Base-by-base conservation (phyloP, 2,888 invertebrate genomes). In the Sinelater perroti region DNA sequence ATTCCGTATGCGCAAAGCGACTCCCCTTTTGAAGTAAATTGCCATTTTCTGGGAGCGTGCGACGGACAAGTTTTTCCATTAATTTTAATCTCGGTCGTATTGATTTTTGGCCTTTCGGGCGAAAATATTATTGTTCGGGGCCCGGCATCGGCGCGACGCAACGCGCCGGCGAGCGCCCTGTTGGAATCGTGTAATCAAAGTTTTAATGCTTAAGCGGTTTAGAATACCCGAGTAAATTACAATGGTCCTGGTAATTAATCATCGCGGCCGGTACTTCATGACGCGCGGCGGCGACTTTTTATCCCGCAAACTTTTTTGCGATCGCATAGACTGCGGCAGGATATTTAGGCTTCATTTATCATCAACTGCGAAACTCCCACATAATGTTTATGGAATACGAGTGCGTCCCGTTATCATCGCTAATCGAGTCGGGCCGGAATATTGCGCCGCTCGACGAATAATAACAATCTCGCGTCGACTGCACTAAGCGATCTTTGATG, bases 311-410 rank as follows among this genome's bases (percentile, higher is more conserved):
- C 53, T 17, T 59, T 54, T 59, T 59, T 53, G 38, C 50, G 54
- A 59, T 55, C 54, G 36, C 44, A 50, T 40, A 55, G 49, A 53
- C 54, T 49, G 28, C 28, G 49, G 36, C 30, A 49, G 54, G 50
- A 59, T 59, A 59, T 54, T 59, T 55, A 50, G 42, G 28, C 35
- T 36, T 50, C 59, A 50, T 59, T 59, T 59, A 59, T 59, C 59
- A 59, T 53, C 47, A 42, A 50, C 38, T 59, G 49, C 42, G 49
- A 42, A 59, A 53, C 21, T 47, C 44, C n/a, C 18, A 14, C 24
- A 42, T 33, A 46, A 53, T 59, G 54, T 54, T 54, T 59, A 59
- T 49, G 53, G 49, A 50, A 49, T 50, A 49, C 44, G 44, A 40
- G 42, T 38, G 47, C 11, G 24, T 26, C 11, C 13, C 21, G 35